Base-by-base conservation (phyloP, 2,797 vertebrate species). In the Dipus sagitta region DNA sequence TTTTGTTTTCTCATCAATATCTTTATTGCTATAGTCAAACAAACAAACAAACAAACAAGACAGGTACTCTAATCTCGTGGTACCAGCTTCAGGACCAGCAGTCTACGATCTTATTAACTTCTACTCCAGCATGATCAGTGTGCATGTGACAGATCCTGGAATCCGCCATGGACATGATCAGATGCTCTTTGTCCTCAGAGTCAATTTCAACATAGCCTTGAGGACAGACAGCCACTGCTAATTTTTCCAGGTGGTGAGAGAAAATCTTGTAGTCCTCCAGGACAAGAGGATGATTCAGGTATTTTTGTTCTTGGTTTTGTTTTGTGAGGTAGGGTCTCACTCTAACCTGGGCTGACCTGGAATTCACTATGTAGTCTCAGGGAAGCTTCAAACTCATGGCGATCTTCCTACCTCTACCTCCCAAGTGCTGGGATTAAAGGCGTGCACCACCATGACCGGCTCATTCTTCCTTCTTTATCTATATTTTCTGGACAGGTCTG, bases 1-100 rank as follows among this genome's bases (percentile, higher is more conserved):
- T 85, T 87, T 64, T 85, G 77, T 71, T 81, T 84, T 94, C 72
- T 93, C 60, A 23, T 81, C 74, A 91, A n/a, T 76, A 72, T 38
- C 64, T 42, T 74, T 67, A 65, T 85, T 92, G 71, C 28, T 78
- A 7, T 12, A 72, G 62, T 7, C 68, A 87, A 94, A 90, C 70
- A 26, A 54, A 30, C 34, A 86, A 75, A 67, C n/a, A 47, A 47
- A 30, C 34, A 86, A 75, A 67, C n/a, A 47, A 47, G 47, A 47
- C 52, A 9, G 12, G 21, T 78, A 5, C 11, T 21, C n/a, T 24
- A 15, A 30, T 85, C 28, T 24, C 21, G 47, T 78, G 78, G 42
- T 67, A n/a, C 4, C 23, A 76, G 24, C 28, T 82, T 77, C 28
- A 97, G 74, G 20, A n/a, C 42, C 26, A 30, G 18, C 8, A 34